A percentile compares a stretch with the other conserved stretches of the same genome.
phyloP scores from a whole-genome alignment of 2,113 vertebrate species.

The Coptodon bakossiorum region DNA sequence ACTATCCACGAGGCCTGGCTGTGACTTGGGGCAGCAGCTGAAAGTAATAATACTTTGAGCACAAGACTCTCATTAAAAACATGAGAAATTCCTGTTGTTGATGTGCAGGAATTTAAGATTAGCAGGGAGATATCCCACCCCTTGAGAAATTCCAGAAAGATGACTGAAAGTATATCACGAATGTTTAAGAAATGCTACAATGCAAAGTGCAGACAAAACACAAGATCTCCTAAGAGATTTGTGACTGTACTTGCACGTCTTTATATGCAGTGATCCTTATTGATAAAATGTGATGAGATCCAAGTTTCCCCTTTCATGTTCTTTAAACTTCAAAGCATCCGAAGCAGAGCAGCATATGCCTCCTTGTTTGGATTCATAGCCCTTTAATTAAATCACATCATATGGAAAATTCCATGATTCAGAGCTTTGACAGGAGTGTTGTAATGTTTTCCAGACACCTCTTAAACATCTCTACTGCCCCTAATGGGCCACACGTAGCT shows the following conservation, averaged over 20 bases:
- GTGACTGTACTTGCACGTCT: background rate
- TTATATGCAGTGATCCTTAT: background rate
- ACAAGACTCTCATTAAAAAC: background rate
- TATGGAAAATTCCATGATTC: constrained; percentile 39
- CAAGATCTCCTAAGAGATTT: background rate
- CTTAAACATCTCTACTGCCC: background rate
- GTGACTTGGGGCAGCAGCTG: background rate
- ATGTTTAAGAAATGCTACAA: background rate
- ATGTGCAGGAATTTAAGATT: constrained; percentile 28
- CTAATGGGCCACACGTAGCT: constrained; percentile 13
- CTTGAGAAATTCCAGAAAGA: constrained; percentile 32
- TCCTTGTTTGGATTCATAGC: background rate
- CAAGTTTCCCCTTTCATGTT: background rate
- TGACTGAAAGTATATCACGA: background rate
- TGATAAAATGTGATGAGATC: background rate
- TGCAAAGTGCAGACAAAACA: background rate
- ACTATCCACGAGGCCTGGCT: background rate
- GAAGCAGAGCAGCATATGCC: background rate
- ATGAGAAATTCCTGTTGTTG: constrained; percentile 4
- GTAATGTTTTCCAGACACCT: constrained; percentile 27
- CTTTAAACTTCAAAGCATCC: background rate
- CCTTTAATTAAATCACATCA: background rate
- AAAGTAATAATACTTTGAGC: background rate
- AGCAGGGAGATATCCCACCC: constrained; percentile 18
- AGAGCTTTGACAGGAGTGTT: background rate